phyloP scores from a whole-genome alignment of 2,113 vertebrate species.

The Pampusana beccarii region DNA sequence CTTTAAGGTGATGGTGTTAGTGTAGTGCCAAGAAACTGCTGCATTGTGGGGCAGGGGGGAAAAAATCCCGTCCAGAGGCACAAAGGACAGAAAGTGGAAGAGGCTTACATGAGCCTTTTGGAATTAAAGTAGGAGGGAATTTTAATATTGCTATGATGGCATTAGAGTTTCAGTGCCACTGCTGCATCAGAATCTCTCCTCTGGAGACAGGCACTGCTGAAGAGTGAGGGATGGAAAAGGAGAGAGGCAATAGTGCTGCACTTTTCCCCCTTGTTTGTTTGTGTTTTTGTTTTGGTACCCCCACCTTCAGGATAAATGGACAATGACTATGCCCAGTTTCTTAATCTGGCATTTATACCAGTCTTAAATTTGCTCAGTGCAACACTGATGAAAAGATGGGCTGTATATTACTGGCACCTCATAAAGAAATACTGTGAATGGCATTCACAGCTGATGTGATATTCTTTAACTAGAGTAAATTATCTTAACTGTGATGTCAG shows the following conservation, averaged over 20 bases:
- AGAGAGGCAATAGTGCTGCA: neutral
- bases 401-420: neutral
- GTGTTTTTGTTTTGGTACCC: no score
- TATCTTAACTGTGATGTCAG: neutral
- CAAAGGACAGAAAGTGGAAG: neutral
- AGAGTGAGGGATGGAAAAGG: neutral
- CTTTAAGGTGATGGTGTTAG: neutral
- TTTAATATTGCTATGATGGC: neutral
- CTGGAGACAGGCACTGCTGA: neutral
- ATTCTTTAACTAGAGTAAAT: neutral
- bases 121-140: neutral
- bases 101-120: neutral
- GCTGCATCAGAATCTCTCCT: neutral
- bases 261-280: neutral
- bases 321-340: neutral
- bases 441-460: neutral
- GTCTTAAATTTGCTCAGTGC: neutral
- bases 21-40: neutral
- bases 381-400: neutral
- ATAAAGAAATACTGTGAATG: neutral
- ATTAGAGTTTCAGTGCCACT: neutral
- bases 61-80: neutral
- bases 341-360: neutral
- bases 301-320: neutral
- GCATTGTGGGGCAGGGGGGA: no score